phyloP scores from a whole-genome alignment of 2,113 vertebrate genomes.

The Phainopepla nitens region DNA sequence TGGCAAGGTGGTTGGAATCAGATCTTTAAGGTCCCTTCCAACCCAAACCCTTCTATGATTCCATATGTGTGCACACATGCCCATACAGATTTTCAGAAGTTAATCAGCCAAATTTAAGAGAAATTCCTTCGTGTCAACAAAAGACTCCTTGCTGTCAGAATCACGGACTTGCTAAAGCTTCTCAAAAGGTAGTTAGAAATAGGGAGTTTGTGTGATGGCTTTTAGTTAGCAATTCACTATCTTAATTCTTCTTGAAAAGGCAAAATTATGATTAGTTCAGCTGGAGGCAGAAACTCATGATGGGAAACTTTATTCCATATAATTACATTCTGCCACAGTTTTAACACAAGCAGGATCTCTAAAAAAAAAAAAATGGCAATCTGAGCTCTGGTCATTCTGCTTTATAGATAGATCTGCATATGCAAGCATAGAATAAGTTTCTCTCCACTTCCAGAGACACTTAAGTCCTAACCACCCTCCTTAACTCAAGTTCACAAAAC shows the following conservation, averaged over 20 bases:
- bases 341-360: background rate
- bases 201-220: background rate
- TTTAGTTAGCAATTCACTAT: background rate
- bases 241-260: background rate
- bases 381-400: background rate
- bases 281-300: background rate
- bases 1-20: background rate
- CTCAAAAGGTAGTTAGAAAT: background rate
- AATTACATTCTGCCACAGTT: background rate
- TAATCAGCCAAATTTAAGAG: background rate
- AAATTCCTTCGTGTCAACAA: background rate
- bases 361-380: background rate
- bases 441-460: background rate
- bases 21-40: background rate
- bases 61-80: rapidly evolving
- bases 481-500: background rate
- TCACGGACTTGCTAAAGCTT: background rate
- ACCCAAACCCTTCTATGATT: background rate
- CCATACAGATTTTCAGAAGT: background rate
- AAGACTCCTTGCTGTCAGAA: background rate
- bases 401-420: background rate
- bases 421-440: background rate
- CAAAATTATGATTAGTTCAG: background rate
- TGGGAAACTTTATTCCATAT: background rate
- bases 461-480: background rate